Conservation (phyloP, 2,888 invertebrate genomes). For the Deilephila elpenor region DNA sequence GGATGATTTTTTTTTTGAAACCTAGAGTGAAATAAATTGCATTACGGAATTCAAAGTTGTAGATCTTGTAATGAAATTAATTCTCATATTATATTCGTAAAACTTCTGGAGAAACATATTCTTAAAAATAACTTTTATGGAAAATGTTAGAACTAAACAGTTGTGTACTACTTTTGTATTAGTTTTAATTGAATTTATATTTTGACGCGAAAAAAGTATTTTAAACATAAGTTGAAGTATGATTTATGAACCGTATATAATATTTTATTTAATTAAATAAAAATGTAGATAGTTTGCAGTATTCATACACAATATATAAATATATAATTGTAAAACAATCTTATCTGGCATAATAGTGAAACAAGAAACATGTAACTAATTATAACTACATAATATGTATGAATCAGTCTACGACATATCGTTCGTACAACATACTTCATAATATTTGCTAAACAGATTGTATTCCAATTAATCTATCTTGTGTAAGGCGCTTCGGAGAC, state of each 20-base stretch:
- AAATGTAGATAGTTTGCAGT: too few species aligned
- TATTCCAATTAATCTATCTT: background rate
- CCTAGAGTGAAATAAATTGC: background rate
- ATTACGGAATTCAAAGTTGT: background rate
- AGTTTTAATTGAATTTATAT: too few species aligned
- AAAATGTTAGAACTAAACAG: too few species aligned
- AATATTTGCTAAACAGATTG: background rate
- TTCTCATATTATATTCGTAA: background rate
- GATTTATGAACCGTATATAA: too few species aligned
- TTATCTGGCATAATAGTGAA: background rate
- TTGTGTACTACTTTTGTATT: too few species aligned
- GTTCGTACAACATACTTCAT: background rate
- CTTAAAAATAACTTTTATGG: too few species aligned
- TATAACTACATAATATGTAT: background rate
- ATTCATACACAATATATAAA: too few species aligned
- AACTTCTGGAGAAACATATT: background rate
- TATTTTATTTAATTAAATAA: too few species aligned
- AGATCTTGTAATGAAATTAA: background rate
- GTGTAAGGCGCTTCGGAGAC: background rate
- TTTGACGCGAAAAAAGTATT: too few species aligned
- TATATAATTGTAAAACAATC: too few species aligned
- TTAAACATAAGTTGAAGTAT: too few species aligned
- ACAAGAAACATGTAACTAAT: slow-evolving; percentile 3
- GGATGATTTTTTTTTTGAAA: background rate
- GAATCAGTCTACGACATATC: slow-evolving; percentile 1